phyloP scores from a whole-genome alignment of 2,113 vertebrate species.

The Gavialis gangeticus region DNA sequence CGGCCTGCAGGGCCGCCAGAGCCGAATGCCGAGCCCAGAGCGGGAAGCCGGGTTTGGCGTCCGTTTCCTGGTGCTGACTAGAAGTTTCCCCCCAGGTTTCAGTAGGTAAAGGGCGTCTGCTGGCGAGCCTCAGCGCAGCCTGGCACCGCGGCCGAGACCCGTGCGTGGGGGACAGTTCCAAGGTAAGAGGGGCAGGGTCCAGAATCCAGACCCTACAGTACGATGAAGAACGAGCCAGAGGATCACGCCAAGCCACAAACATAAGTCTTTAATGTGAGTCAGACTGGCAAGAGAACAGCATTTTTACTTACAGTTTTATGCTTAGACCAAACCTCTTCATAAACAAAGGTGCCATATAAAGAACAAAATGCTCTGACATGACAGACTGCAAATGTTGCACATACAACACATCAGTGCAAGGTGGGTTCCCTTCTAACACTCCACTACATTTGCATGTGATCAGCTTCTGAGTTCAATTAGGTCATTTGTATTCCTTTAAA shows the following conservation, averaged over 20 bases:
- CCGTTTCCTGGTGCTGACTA: too few relatives aligned
- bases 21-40: too few relatives aligned
- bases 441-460: not conserved
- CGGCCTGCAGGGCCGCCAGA: too few relatives aligned
- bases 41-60: too few relatives aligned
- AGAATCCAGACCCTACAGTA: not conserved
- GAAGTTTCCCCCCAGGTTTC: too few relatives aligned
- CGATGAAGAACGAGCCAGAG: not conserved
- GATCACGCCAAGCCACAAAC: slow-evolving; percentile 54
- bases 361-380: not conserved
- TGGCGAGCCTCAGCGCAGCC: too few relatives aligned
- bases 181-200: not conserved
- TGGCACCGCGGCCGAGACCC: too few relatives aligned
- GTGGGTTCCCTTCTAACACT: not conserved
- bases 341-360: not conserved
- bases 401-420: not conserved
- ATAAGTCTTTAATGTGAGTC: slow-evolving; percentile 73
- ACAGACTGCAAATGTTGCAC: not conserved
- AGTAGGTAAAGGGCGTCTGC: too few relatives aligned
- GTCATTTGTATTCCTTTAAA: not conserved
- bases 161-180: not conserved
- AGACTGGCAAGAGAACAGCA: slow-evolving; percentile 65
- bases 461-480: not conserved
- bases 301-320: slow-evolving; percentile 24
- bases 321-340: slow-evolving; percentile 22